These are phyloP conservation scores for Cryptops parisi DNA, from an alignment of 2,888 invertebrate genomes.

Conservation along the genomic window DNA sequence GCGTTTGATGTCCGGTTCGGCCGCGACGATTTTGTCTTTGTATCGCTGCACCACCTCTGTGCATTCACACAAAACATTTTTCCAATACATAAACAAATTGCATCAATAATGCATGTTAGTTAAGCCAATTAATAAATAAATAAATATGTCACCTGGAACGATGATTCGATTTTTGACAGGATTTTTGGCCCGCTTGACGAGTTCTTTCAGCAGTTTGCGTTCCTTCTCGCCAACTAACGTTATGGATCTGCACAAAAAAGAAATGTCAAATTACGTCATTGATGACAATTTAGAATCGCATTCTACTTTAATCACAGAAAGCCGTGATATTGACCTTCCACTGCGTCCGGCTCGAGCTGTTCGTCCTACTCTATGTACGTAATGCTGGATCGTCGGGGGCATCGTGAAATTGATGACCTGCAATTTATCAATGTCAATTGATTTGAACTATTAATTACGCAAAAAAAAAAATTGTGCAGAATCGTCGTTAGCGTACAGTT, in stretches of 20 bases:
- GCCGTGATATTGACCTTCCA: slow-evolving; percentile 44
- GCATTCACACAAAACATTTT: slow-evolving; percentile 10
- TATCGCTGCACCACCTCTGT: slow-evolving; percentile 77
- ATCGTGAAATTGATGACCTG: slow-evolving; percentile 83
- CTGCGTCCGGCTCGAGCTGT: slow-evolving; percentile 90
- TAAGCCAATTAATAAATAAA: not conserved
- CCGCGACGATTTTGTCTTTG: slow-evolving; percentile 48
- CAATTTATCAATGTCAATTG: not conserved
- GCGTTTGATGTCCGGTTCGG: slow-evolving; percentile 65
- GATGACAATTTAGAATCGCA: slow-evolving; percentile 51
- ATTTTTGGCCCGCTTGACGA: slow-evolving; percentile 58
- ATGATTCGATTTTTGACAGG: slow-evolving; percentile 78
- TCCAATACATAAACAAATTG: not conserved
- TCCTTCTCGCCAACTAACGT: slow-evolving; percentile 90
- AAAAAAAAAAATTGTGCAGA: slow-evolving; percentile 13
- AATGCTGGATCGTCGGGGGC: slow-evolving; percentile 88
- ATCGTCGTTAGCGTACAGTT: slow-evolving; percentile 55
- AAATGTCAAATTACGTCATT: not conserved
- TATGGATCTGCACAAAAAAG: slow-evolving; percentile 46
- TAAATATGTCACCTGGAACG: slow-evolving; percentile 42
- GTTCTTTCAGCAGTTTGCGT: slow-evolving; percentile 74
- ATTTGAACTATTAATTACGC: not conserved
- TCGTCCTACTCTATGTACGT: slow-evolving; percentile 89
- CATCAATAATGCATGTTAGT: not conserved
- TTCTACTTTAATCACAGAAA: no score